Conservation (phyloP, 2,113 vertebrate genomes). For the Ciconia stormi region DNA sequence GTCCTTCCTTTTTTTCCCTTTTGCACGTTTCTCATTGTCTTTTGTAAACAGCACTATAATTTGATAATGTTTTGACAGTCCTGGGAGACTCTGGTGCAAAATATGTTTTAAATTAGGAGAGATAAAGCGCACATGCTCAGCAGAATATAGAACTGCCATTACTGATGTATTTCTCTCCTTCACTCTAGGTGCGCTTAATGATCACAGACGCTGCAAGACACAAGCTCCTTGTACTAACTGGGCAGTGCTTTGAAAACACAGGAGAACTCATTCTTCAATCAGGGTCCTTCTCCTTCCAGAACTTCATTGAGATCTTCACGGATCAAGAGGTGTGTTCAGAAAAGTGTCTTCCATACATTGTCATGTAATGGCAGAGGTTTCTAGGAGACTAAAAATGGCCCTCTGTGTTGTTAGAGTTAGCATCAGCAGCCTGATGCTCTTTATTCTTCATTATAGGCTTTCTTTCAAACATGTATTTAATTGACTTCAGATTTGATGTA, state of each 20-base stretch:
- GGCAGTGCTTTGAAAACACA: conserved; percentile 93
- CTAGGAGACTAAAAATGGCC: neutral
- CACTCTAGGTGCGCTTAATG: conserved; percentile 89
- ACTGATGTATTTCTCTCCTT: neutral
- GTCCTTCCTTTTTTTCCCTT: neutral
- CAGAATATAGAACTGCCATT: neutral
- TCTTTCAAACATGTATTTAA: neutral
- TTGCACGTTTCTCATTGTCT: neutral
- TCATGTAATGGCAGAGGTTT: neutral
- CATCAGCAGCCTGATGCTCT: neutral
- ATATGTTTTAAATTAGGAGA: neutral
- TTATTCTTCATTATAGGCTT: neutral
- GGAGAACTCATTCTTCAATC: conserved; percentile 96
- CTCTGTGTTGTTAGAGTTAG: neutral
- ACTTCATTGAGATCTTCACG: conserved; percentile 97
- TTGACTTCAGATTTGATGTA: neutral
- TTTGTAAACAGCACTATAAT: neutral
- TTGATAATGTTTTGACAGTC: neutral
- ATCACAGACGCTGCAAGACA: conserved; percentile 93
- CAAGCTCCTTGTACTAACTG: conserved; percentile 92
- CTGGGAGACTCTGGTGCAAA: neutral
- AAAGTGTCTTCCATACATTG: neutral
- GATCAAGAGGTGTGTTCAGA: conserved; percentile 89
- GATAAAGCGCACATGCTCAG: neutral
- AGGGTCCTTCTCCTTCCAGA: conserved; percentile 94